Base-by-base conservation (phyloP, 2,888 invertebrate species). In the Dysmachus trigonus region DNA sequence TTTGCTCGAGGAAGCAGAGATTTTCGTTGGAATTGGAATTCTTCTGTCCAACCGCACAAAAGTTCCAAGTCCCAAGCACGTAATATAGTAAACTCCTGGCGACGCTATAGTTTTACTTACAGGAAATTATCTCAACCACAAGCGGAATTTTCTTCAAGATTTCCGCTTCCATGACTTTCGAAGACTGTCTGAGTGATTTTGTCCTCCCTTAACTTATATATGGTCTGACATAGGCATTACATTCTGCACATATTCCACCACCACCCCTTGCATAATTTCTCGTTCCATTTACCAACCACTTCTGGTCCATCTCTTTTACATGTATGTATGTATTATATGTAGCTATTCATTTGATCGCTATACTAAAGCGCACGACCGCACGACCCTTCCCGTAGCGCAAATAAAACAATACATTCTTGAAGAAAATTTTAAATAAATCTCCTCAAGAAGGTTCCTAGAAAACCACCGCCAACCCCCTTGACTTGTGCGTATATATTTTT, bases 361-460 rank as follows among this genome's bases (percentile, higher is more conserved):
- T n/a, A 15, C n/a, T 1, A 51, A 30, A n/a, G 51, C 51, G 51
- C n/a, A n/a, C 41, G 62, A 33, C 31, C 51, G 27, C 47, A 79
- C 33, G 51, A 79, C 27, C 79, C 79, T 62, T 38, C 47, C 22
- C 31, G 47, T 30, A 31, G 27, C 22, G 79, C 47, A 71, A 41
- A 62, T 82, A 82, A 82, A 82, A 71, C 82, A 82, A 82, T 82
- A 71, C 82, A 82, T 82, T 71, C 82, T 82, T 62, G 35, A 82
- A 82, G 35, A 71, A 82, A 62, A 33, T 53, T 71, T 10, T 35
- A 71, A 82, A 71, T 33, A 82, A 82, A 82, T 31, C 35, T 30
- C 35, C 27, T 10, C 27, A 33, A 62, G 47, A 33, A 22, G 51
- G 6, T 41, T 7, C 41, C 77, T 41, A 27, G 22, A 10, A 18